Conservation (phyloP, 2,797 vertebrate species). For the Pseudochromis fuscus region DNA sequence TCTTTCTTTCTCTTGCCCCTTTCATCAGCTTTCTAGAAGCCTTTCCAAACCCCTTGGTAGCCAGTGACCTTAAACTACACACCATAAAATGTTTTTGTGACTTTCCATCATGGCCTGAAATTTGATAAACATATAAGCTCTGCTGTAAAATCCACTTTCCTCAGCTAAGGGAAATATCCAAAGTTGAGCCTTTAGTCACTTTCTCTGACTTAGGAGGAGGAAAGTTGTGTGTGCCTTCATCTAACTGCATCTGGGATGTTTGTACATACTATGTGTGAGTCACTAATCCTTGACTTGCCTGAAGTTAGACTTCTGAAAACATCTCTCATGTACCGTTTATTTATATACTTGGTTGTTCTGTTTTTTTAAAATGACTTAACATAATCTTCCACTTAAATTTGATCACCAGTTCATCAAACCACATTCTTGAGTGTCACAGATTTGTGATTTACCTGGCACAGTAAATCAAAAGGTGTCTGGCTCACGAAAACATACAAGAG, state of each 20-base stretch:
- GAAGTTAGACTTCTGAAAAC: conserved; percentile 8
- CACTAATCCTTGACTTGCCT: conserved; percentile 22
- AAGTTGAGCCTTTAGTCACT: neutral
- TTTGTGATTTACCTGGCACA: too few species aligned
- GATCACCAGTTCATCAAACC: neutral
- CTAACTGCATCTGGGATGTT: neutral
- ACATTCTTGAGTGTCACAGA: neutral
- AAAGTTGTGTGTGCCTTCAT: conserved; percentile 2
- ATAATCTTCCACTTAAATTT: too few species aligned
- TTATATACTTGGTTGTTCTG: too few species aligned
- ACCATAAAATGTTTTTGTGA: conserved; percentile 12
- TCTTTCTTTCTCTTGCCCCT: neutral
- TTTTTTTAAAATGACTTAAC: too few species aligned
- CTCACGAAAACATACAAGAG: neutral
- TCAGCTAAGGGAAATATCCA: conserved; percentile 30
- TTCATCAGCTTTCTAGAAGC: conserved; percentile 19
- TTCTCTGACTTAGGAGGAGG: neutral
- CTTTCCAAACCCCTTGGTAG: conserved; percentile 7
- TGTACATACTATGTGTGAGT: conserved; percentile 17
- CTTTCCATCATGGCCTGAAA: conserved; percentile 25
- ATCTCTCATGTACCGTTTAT: neutral
- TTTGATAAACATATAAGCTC: conserved; percentile 34
- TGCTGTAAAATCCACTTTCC: conserved; percentile 15
- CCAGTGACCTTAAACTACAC: conserved; percentile 6
- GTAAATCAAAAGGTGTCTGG: neutral